Evolutionary conservation across 2,797 vertebrate genomes (phyloP).

Genomic region (Urophycis tenuis): DNA sequence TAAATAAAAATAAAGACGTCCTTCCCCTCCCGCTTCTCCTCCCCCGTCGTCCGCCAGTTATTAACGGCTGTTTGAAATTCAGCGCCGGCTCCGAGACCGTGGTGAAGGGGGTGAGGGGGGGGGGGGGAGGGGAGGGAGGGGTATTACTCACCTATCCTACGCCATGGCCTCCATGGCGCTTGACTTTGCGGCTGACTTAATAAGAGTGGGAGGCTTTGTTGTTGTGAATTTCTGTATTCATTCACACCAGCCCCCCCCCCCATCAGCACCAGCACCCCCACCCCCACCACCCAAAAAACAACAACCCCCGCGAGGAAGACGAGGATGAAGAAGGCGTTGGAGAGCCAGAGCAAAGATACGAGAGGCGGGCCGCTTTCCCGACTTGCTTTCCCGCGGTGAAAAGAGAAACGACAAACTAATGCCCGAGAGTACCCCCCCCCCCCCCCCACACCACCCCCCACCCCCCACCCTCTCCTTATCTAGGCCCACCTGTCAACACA

Average conservation of each 20-base stretch:
- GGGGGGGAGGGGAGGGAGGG: constrained; percentile 30
- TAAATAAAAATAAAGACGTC: constrained; percentile 19
- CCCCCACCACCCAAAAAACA: not conserved
- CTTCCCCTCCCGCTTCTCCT: constrained; percentile 62
- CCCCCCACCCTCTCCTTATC: constrained; percentile 66
- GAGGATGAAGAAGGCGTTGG: constrained; percentile 62
- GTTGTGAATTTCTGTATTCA: constrained; percentile 81
- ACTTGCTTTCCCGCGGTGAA: constrained; percentile 41
- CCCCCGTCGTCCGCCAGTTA: constrained; percentile 45
- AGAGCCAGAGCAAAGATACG: constrained; percentile 36
- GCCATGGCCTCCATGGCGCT: constrained; percentile 65
- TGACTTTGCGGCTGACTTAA: constrained; percentile 72
- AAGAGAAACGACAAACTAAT: constrained; percentile 86
- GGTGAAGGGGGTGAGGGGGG: constrained; percentile 51
- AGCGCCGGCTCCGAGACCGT: constrained; percentile 66
- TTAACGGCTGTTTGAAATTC: constrained; percentile 74
- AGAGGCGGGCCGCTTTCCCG: constrained; percentile 59
- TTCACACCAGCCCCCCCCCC: constrained; percentile 44
- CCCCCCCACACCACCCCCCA: too few species aligned
- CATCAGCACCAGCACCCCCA: too few species aligned
- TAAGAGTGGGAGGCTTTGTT: constrained; percentile 77
- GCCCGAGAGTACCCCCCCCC: constrained; percentile 80
- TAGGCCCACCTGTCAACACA: constrained; percentile 82
- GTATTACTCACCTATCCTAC: constrained; percentile 73
- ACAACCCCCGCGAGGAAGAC: not conserved